A percentile compares a stretch with the other conserved stretches of the same genome.
These are phyloP conservation scores for Dryobates pubescens DNA, from an alignment of 2,797 vertebrate genomes.

Conservation along the genomic window DNA sequence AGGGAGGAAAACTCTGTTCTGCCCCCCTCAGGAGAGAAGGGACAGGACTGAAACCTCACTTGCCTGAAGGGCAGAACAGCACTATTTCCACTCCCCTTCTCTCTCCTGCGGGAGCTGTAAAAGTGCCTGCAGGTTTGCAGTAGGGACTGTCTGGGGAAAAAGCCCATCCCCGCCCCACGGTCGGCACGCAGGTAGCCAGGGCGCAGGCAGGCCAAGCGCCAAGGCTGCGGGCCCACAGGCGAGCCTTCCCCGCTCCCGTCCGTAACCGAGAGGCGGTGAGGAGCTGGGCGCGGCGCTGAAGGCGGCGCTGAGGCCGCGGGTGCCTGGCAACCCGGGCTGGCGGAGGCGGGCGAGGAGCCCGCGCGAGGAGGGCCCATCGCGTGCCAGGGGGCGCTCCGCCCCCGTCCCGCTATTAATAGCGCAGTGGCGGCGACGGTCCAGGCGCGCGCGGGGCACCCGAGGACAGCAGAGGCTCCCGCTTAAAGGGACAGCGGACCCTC, in stretches of 20 bases:
- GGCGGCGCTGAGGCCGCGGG: too few relatives aligned
- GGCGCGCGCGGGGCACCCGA: not conserved
- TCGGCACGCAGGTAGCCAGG: not conserved
- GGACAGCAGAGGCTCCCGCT: not conserved
- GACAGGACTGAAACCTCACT: not conserved
- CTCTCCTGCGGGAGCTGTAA: not conserved
- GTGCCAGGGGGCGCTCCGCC: not conserved
- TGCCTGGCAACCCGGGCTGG: too few relatives aligned
- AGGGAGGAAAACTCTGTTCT: not conserved
- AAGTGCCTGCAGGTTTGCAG: fast-evolving
- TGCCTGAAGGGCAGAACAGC: fast-evolving
- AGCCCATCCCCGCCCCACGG: not conserved
- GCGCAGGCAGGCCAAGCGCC: not conserved
- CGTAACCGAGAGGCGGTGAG: not conserved
- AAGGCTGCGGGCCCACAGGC: not conserved
- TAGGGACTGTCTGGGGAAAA: not conserved
- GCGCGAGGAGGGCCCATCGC: not conserved
- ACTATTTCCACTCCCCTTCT: fast-evolving
- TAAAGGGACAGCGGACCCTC: not conserved
- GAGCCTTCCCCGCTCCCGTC: not conserved
- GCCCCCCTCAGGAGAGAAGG: not conserved
- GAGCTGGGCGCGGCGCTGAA: not conserved
- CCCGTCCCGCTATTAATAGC: not conserved
- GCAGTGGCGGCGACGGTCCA: not conserved
- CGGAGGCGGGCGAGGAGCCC: too few relatives aligned